Percentiles rank a stretch among this genome's conserved stretches.
Conservation (phyloP, 1,140 invertebrate species). For the silkworm (Bombyx mori) region ASM3026992v2 NC_085127.1:3137501-3138000, state of each 20-base stretch:
- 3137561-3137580: slow-evolving; percentile 20
- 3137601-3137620: slow-evolving; percentile 30
- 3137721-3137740: too few relatives aligned
- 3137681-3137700: not conserved
- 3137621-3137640: slow-evolving; percentile 29
- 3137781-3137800: too few relatives aligned
- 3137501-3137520: too few relatives aligned
- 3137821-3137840: not conserved
- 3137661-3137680: slow-evolving; percentile 17
- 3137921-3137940: not conserved
- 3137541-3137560: slow-evolving; percentile 33
- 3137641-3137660: slow-evolving; percentile 15
- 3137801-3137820: too few relatives aligned
- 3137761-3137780: too few relatives aligned
- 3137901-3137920: not conserved
- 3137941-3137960: slow-evolving; percentile 18
- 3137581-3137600: slow-evolving; percentile 36
- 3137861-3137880: too few relatives aligned
- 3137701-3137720: too few relatives aligned
- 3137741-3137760: too few relatives aligned
- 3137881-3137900: too few relatives aligned
- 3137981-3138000: slow-evolving; percentile 6
- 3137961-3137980: slow-evolving; percentile 6
- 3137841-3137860: not conserved
- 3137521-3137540: slow-evolving; percentile 18